Percentiles rank a stretch among this genome's conserved stretches.
Evolutionary conservation across 2,888 invertebrate species (phyloP).

Genomic region (Orthosia gothica): DNA sequence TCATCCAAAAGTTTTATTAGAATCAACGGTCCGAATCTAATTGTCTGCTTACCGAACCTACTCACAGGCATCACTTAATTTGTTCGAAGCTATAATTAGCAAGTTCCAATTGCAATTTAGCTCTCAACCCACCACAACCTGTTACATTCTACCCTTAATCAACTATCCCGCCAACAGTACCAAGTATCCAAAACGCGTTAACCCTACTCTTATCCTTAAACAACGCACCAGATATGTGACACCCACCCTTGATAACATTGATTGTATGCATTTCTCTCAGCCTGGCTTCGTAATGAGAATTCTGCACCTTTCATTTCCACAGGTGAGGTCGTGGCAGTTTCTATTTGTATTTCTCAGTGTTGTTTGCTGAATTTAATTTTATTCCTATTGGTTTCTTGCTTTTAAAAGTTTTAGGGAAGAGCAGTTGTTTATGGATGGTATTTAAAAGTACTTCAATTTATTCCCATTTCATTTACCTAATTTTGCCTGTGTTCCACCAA

Average conservation of each 20-base stretch:
- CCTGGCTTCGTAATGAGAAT: constrained; percentile 78
- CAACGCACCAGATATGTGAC: constrained; percentile 63
- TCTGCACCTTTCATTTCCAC: constrained; percentile 70
- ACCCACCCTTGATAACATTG: constrained; percentile 73
- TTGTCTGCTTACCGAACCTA: background rate
- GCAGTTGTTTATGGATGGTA: too few relatives aligned
- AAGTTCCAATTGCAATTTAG: constrained; percentile 1
- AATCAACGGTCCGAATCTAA: too few relatives aligned
- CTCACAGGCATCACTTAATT: background rate
- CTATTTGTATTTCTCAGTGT: constrained; percentile 41
- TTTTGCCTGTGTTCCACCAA: too few relatives aligned
- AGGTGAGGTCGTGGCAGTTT: constrained; percentile 41
- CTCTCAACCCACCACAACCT: background rate
- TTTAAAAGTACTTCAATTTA: too few relatives aligned
- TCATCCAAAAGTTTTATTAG: too few relatives aligned
- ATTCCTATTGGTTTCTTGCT: constrained; percentile 7
- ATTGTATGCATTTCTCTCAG: constrained; percentile 73
- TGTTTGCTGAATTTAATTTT: constrained; percentile 47
- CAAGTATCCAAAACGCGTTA: constrained; percentile 46
- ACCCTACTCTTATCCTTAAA: constrained; percentile 54
- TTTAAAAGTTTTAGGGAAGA: too few relatives aligned
- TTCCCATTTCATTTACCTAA: too few relatives aligned
- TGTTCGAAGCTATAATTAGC: background rate
- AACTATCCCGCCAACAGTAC: constrained; percentile 20
- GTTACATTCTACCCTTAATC: background rate